Evolutionary conservation across 2,888 invertebrate species (phyloP), one percentile per base, ranked within the genome.

Genomic region (Trichacis sp.): DNA sequence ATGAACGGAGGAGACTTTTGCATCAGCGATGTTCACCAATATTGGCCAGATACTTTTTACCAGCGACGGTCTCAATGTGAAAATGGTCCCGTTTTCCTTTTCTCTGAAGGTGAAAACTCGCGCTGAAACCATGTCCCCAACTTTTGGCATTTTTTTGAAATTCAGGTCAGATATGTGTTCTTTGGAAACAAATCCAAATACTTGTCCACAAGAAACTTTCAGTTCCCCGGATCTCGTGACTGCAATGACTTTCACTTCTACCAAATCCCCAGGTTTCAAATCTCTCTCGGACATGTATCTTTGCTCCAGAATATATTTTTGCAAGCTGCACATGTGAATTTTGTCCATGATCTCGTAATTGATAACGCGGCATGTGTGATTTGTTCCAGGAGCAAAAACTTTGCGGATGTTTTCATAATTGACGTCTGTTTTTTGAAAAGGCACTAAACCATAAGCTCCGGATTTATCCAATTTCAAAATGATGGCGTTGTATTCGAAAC

Each of bases 41-140:
- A 89, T 81, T 12, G 86, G 86, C 1, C 87, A 76, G 0, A 87
- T 85, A 0, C 87, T 87, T 0, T 87, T 80, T 61, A 93, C 79
- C 8, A 93, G 87, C 1, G 89, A 88, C 1, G 87, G 87, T 73
- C 92, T 92, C 73, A 91, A 82, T 0, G 93, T 92, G 15, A 93
- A 85, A 50, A 88, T 80, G 1, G 90, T 81, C 2, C 85, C 84
- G 18, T 86, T 86, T 14, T 83, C 85, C 0, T 79, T 84, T 0
- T 74, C 60, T 68, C 88, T 87, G 2, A 88, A 76, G 0, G 81
- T 80, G 29, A 92, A 80, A 2, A 93, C 90, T 1, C 90, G 87
- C 0, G 87, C 91, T 1, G 85, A 79, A 0, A 92, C 87, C 11
- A 86, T 68, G 45, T 90, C 86, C 0, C 90, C 92, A 0, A 87